These are phyloP conservation scores for Apocrypta bakeri DNA, from an alignment of 1,140 invertebrate genomes.

Conservation along the genomic window DNA sequence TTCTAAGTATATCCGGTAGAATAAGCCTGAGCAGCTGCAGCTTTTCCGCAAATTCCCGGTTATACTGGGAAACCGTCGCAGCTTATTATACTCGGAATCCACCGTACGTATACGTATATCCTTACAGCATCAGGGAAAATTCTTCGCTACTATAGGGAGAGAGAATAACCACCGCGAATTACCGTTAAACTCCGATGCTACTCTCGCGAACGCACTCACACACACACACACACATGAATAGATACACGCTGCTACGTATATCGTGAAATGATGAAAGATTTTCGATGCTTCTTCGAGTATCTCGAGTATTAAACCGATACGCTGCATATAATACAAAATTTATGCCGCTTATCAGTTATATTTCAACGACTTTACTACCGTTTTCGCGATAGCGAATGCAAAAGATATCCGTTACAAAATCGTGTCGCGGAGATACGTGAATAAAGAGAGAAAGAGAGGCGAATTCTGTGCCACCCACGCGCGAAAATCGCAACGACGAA, in stretches of 20 bases:
- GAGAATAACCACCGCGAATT: conserved; percentile 24
- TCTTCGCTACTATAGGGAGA: not conserved
- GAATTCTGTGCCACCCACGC: too few species aligned
- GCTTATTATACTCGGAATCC: conserved; percentile 33
- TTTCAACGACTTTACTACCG: not conserved
- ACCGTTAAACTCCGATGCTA: conserved; percentile 30
- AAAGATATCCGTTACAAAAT: too few species aligned
- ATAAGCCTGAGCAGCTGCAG: not conserved
- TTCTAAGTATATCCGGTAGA: conserved; percentile 29
- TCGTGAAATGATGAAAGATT: too few species aligned
- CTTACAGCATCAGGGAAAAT: conserved; percentile 16
- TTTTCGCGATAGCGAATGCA: not conserved
- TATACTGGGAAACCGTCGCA: not conserved
- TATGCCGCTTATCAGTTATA: too few species aligned
- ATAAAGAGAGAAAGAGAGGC: too few species aligned
- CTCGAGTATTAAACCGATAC: too few species aligned
- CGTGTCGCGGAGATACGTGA: too few species aligned
- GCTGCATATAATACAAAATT: too few species aligned
- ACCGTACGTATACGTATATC: not conserved
- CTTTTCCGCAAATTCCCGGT: conserved; percentile 22
- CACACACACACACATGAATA: not conserved
- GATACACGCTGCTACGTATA: too few species aligned
- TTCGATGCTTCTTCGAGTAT: too few species aligned
- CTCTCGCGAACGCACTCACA: not conserved
- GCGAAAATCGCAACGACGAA: too few species aligned